Conservation (phyloP, 2,888 invertebrate species). For the Selenia dentaria region DNA sequence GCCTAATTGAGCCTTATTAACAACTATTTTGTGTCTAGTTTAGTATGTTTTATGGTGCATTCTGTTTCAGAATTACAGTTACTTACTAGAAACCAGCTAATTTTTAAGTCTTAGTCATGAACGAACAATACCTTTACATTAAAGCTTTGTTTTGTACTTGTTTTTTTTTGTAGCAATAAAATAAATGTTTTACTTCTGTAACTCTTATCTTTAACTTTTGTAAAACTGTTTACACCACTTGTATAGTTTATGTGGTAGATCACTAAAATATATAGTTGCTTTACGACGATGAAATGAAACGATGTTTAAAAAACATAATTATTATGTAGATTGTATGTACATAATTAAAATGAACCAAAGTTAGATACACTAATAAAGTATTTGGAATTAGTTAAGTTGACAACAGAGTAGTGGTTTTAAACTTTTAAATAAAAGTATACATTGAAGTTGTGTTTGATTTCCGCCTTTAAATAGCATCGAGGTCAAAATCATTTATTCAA, state of each 20-base stretch:
- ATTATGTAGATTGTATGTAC: slow-evolving; percentile 46
- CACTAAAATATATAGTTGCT: slow-evolving; percentile 46
- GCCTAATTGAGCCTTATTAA: no score
- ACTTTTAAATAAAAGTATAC: slow-evolving; percentile 68
- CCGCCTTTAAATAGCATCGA: no score
- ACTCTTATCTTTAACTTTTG: background rate
- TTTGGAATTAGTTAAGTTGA: slow-evolving; percentile 53
- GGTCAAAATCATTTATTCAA: no score
- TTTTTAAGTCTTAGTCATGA: no score
- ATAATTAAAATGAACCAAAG: slow-evolving; percentile 62
- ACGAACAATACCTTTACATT: no score
- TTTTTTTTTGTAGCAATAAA: background rate
- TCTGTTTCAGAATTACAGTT: no score
- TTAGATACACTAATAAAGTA: slow-evolving; percentile 54
- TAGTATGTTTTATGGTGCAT: no score
- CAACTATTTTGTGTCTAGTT: no score
- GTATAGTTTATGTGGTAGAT: slow-evolving; percentile 16
- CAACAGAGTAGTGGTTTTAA: slow-evolving; percentile 64
- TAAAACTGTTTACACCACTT: slow-evolving; percentile 5
- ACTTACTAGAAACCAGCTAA: no score
- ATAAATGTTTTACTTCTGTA: background rate
- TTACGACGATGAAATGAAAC: slow-evolving; percentile 49
- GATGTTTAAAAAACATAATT: slow-evolving; percentile 73
- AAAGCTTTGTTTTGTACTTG: no score
- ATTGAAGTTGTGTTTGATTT: slow-evolving; percentile 46